Base-by-base conservation (phyloP, 2,888 invertebrate genomes). In the Iphiclides podalirius region DNA sequence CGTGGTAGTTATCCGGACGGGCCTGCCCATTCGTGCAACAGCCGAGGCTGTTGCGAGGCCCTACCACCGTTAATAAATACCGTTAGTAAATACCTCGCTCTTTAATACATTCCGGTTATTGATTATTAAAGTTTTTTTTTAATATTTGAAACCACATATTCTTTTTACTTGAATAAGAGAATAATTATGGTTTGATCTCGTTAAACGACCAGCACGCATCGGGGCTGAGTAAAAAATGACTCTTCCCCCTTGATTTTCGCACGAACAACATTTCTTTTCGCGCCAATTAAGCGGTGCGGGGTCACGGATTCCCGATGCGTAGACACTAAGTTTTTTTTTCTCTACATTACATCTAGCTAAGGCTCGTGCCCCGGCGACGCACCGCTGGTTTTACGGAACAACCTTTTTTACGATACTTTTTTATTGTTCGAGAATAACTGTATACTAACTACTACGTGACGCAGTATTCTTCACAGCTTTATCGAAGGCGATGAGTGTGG, bases 351-450 rank as follows among this genome's bases (percentile, higher is more conserved):
- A 3, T 20, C 20, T 20, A 20, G 7, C 15, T 42, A 23, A 28
- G 55, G 55, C 60, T 55, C 58, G 56, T 59, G 59, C 56, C 54
- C 38, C 28, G n/a, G n/a, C n/a, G 52, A 58, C 48, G 55, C 52
- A 51, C 47, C 52, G 57, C 33, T 55, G 52, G 33, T 52, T 53
- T 20, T 20, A n/a, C n/a, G 20, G 6, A 6, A 20, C 20, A 4
- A 4, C 20, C 6, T 20, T 20, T 20, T 20, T 4, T 6, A 20
- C 20, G 6, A 20, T n/a, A n/a, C n/a, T n/a, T n/a, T n/a, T n/a
- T n/a, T n/a, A n/a, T n/a, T n/a, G 20, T 20, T 6, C 20, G 6
- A 3, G 20, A 3, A 20, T 20, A 20, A 20, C 20, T n/a, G n/a
- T n/a, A n/a, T n/a, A n/a, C n/a, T n/a, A n/a, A n/a, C n/a, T n/a